Base-by-base conservation (phyloP, 2,797 vertebrate genomes). In the Dromococcyx pavoninus region DNA sequence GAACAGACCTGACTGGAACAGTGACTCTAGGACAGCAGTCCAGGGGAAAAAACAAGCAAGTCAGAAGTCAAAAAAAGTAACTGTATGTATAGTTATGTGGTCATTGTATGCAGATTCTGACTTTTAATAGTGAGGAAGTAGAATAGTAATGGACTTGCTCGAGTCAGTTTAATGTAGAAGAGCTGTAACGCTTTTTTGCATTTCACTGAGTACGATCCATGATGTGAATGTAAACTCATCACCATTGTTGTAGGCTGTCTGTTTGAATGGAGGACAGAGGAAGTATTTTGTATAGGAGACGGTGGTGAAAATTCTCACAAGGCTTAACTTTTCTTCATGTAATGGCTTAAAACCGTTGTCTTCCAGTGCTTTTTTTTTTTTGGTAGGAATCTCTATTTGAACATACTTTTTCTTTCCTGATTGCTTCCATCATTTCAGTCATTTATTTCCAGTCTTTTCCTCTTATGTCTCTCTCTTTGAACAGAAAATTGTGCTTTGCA, bases 401-500 rank as follows among this genome's bases (percentile, higher is more conserved):
- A 58, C 7, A 32, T n/a, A 32, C 13, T 41, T 64, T 64, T 87
- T 56, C 18, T 73, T 76, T 91, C 48, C 33, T 84, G 50, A 89
- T 69, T 74, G 18, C 56, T 82, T 8, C 25, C 21, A 11, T 80
- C 10, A 57, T 86, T 90, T 73, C 60, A 60, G 61, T 33, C 10
- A 35, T 32, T 89, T 84, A n/a, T 86, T 91, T 76, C 74, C 19
- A 50, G 23, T 50, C 32, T 44, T 84, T 44, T 70, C 81, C 21
- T 75, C 10, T 76, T 71, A 35, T 7, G n/a, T 77, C 4, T 83
- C 37, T 88, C 41, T 54, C 17, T 44, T 54, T 54, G 70, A 78
- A 77, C 9, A 93, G 44, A 90, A 92, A 91, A 66, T 46, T 19
- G 67, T 14, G 12, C 30, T 76, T 91, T 91, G 90, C 28, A 82